Evolutionary conservation across 2,113 vertebrate genomes (phyloP).

Genomic region (Natator depressus): DNA sequence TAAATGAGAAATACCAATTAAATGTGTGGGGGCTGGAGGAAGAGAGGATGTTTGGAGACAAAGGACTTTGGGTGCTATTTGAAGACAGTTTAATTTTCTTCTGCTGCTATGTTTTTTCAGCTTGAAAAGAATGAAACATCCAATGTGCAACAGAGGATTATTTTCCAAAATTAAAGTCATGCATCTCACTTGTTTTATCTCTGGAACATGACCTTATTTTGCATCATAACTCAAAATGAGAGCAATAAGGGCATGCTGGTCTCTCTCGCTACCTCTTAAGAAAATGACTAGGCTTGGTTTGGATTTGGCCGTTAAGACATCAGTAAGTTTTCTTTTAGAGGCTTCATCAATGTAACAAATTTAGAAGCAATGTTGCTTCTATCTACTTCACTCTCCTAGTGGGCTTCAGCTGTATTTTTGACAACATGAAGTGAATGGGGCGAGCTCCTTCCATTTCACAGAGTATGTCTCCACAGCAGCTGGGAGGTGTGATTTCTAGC

Average conservation of each 20-base stretch:
- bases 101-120: constrained; percentile 76
- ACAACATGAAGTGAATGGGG: neutral
- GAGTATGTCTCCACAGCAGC: neutral
- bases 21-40: constrained; percentile 42
- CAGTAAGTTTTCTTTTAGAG: constrained; percentile 33
- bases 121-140: constrained; percentile 73
- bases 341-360: constrained; percentile 17
- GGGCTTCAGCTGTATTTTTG: neutral
- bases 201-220: constrained; percentile 65
- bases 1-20: constrained; percentile 73
- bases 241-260: constrained; percentile 40
- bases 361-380: neutral
- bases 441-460: neutral
- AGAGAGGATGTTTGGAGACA: constrained; percentile 14
- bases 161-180: constrained; percentile 80
- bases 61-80: constrained; percentile 81
- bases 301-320: constrained; percentile 45
- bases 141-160: constrained; percentile 76
- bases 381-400: neutral
- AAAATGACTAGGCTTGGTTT: constrained; percentile 43
- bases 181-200: constrained; percentile 64
- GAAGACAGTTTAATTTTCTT: constrained; percentile 69
- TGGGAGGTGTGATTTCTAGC: no score
- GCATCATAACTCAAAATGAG: constrained; percentile 69
- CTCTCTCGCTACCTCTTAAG: constrained; percentile 32